phyloP scores from a whole-genome alignment of 2,888 invertebrate species.

The Volucella inflata region DNA sequence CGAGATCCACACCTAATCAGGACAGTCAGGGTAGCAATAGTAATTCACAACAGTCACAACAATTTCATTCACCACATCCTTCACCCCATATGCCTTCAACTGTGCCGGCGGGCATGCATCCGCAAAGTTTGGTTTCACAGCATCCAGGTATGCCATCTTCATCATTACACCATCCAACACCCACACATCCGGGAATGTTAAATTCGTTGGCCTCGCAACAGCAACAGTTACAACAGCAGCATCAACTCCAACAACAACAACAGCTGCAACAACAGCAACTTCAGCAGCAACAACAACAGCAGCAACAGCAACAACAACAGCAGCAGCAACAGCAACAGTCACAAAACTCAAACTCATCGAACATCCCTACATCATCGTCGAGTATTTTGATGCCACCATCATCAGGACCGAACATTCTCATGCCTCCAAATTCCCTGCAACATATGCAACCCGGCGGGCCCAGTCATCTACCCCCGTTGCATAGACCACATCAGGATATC shows the following conservation, averaged over 20 bases:
- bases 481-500: constrained; percentile 83
- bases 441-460: constrained; percentile 75
- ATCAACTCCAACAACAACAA: constrained; percentile 78
- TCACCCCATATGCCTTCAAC: constrained; percentile 83
- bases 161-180: constrained; percentile 70
- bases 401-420: constrained; percentile 77
- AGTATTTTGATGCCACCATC: constrained; percentile 84
- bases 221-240: constrained; percentile 76
- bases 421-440: constrained; percentile 79
- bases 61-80: constrained; percentile 83
- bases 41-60: constrained; percentile 80
- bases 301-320: constrained; percentile 66
- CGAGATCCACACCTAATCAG: constrained; percentile 83
- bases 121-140: constrained; percentile 82
- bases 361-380: constrained; percentile 78
- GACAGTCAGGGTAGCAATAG: constrained; percentile 84
- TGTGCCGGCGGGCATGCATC: constrained; percentile 82
- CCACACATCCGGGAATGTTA: constrained; percentile 64
- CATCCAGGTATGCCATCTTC: constrained; percentile 80
- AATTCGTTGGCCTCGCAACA: constrained; percentile 62
- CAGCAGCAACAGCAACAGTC: constrained; percentile 77
- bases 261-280: constrained; percentile 57
- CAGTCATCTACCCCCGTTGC: constrained; percentile 80
- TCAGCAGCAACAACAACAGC: constrained; percentile 70
- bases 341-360: constrained; percentile 72